Percentiles rank a stretch among this genome's conserved stretches.
Conservation (phyloP, 1,140 invertebrate genomes). For the Lineus longissimus region DNA sequence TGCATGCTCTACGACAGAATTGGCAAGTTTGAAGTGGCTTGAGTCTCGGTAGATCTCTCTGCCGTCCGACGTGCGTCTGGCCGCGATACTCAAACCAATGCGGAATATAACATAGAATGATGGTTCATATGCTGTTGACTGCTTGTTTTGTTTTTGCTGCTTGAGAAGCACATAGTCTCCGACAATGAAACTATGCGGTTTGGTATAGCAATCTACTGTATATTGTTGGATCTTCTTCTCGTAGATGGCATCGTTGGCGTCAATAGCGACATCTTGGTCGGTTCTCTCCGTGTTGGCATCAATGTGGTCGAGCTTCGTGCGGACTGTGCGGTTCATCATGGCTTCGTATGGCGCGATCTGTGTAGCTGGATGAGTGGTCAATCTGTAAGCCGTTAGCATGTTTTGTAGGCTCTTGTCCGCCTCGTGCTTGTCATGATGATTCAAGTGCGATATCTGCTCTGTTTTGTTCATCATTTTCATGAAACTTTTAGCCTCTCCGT, state of each 20-base stretch:
- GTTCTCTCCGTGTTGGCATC: not conserved
- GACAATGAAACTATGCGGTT: not conserved
- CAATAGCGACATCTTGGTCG: too few species aligned
- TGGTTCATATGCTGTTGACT: slow-evolving; percentile 10
- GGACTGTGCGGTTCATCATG: not conserved
- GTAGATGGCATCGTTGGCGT: not conserved
- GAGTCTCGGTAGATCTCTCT: slow-evolving; percentile 7
- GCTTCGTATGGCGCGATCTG: slow-evolving; percentile 12
- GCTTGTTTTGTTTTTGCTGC: not conserved
- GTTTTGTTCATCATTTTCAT: slow-evolving; percentile 16
- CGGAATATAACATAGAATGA: slow-evolving; percentile 6
- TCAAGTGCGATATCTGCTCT: slow-evolving; percentile 11
- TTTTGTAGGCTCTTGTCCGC: not conserved
- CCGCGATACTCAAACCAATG: slow-evolving; percentile 5
- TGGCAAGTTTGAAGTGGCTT: slow-evolving; percentile 6
- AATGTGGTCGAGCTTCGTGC: slow-evolving; percentile 2
- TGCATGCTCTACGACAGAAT: too few species aligned
- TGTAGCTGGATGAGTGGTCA: slow-evolving; percentile 16
- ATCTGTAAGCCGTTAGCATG: slow-evolving; percentile 13
- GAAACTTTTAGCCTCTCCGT: slow-evolving; percentile 19
- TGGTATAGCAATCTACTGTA: not conserved
- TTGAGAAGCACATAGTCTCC: slow-evolving; percentile 1
- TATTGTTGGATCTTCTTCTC: not conserved
- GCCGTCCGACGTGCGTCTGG: not conserved
- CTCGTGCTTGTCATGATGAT: not conserved